A percentile compares a stretch with the other conserved stretches of the same genome.
phyloP scores from a whole-genome alignment of 2,797 vertebrate genomes.

The Clarias platycephalus region DNA sequence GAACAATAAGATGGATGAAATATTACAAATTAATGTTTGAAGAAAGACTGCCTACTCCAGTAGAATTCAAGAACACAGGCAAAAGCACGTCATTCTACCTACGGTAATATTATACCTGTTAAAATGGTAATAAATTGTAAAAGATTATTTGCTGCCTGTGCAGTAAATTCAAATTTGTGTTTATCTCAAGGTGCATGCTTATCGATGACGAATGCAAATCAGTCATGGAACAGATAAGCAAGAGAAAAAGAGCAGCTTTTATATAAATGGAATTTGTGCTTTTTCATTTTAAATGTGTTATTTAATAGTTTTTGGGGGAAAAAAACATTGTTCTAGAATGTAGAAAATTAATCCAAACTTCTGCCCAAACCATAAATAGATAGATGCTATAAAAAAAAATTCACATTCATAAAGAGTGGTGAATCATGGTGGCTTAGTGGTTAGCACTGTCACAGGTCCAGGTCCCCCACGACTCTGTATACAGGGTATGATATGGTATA shows the following conservation, averaged over 20 bases:
- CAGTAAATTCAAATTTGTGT: neutral
- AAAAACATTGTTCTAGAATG: too few relatives aligned
- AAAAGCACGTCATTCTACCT: slow-evolving; percentile 23
- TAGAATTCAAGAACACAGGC: slow-evolving; percentile 1
- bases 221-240: neutral
- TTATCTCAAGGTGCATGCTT: neutral
- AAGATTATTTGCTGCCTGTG: neutral
- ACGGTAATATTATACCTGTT: slow-evolving; percentile 9
- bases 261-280: too few relatives aligned
- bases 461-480: too few relatives aligned
- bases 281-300: too few relatives aligned
- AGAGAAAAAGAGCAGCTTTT: slow-evolving; percentile 1
- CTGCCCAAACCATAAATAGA: too few relatives aligned
- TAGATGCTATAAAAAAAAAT: neutral
- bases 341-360: too few relatives aligned
- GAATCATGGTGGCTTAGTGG: too few relatives aligned
- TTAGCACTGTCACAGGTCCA: too few relatives aligned
- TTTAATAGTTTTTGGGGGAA: too few relatives aligned
- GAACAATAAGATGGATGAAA: slow-evolving; percentile 58
- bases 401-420: neutral
- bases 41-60: slow-evolving; percentile 45
- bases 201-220: slow-evolving; percentile 12
- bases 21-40: slow-evolving; percentile 38
- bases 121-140: slow-evolving; percentile 13
- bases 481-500: too few relatives aligned